Evolutionary conservation across 2,888 invertebrate species (phyloP), one percentile per base, ranked within the genome.

Genomic region (Chloroclystis v-ata): DNA sequence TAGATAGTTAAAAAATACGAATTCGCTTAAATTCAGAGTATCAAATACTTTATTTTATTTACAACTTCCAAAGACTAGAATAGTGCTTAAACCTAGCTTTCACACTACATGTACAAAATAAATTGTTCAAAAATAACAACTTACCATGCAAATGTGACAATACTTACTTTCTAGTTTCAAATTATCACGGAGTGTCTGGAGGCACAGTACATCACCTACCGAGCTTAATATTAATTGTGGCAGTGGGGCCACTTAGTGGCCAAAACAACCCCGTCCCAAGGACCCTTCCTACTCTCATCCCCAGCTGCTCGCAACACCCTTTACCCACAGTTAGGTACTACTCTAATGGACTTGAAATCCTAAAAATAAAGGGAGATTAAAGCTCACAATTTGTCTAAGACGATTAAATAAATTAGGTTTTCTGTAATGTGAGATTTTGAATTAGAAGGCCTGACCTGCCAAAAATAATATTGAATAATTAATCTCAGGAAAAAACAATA

Each of bases 91-190:
- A 33, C 10, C 37, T 51, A 47, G 11, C 16, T 33, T 30, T 40
- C 40, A 37, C 12, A 45, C 24, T 49, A 51, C 42, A 43, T 20
- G 55, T 52, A 49, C 49, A 53, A 43, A 53, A 41, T 40, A 43
- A 40, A 49, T 33, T 20, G 28, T 37, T 11, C 37, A 46, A 47
- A 50, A 45, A 43, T 13, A 12, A 63, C 54, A 59, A 29, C 59
- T 67, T 69, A 74, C 70, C 72, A 64, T 65, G 55, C 61, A 63
- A 63, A 58, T 61, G 65, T 65, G 67, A 59, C 39, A 59, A 61
- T 59, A 72, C 71, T 70, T 73, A 77, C 78, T 76, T 70, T 73
- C 72, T 77, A 76, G 70, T 72, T n/a, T 75, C 77, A 75, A 69
- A 73, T 72, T 65, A 72, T 64, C 65, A 63, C 59, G 56, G 54